Conservation (phyloP, 2,797 vertebrate genomes). For the Chiloscyllium punctatum region DNA sequence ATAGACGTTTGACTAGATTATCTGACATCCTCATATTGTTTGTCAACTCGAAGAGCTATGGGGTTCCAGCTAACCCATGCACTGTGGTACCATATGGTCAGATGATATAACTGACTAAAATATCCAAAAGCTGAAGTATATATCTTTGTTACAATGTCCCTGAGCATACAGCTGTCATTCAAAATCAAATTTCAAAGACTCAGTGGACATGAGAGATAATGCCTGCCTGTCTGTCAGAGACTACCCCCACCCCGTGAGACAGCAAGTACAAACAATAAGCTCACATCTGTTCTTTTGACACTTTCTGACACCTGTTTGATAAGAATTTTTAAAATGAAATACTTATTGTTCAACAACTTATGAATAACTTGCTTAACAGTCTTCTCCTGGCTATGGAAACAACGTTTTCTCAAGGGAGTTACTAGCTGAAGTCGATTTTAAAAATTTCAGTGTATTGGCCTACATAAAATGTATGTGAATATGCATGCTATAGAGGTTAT, state of each 20-base stretch:
- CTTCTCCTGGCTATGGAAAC: not conserved
- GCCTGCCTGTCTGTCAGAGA: not conserved
- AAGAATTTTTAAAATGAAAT: not conserved
- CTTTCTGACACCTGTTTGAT: not conserved
- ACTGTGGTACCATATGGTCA: not conserved
- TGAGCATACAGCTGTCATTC: not conserved
- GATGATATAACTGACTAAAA: not conserved
- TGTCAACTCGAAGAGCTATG: not conserved
- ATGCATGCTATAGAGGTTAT: not conserved
- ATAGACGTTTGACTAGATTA: not conserved
- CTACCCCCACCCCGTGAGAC: not conserved
- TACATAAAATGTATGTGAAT: not conserved
- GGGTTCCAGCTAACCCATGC: not conserved
- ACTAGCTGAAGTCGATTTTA: not conserved
- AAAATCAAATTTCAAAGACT: not conserved
- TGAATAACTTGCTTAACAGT: not conserved
- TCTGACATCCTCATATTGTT: not conserved
- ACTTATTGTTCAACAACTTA: not conserved
- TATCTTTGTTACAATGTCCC: not conserved
- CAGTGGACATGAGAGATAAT: slow-evolving; percentile 3
- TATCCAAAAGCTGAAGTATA: not conserved
- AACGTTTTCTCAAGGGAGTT: not conserved
- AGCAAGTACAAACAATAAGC: not conserved
- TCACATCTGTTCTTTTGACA: not conserved
- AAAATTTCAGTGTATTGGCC: not conserved